These are phyloP conservation scores for Trinorchestia longiramus DNA, from an alignment of 1,140 invertebrate genomes.

Conservation along the genomic window DNA sequence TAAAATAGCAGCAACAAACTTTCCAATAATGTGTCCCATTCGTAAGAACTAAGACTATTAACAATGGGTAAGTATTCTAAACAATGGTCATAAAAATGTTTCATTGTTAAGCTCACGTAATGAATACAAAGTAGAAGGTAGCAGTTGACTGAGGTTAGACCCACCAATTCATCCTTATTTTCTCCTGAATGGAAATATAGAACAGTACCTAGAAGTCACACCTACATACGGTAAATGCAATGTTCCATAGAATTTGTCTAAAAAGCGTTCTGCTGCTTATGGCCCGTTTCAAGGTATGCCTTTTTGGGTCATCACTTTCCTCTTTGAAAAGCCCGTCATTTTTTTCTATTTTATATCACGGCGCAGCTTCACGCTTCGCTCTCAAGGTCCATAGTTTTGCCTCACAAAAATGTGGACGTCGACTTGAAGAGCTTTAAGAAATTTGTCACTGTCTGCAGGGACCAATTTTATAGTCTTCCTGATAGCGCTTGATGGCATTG, in stretches of 20 bases:
- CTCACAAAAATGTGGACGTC: conserved; percentile 37
- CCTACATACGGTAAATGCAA: background rate
- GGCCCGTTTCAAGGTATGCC: background rate
- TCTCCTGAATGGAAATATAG: background rate
- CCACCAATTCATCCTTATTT: too few relatives aligned
- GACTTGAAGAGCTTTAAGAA: conserved; percentile 28
- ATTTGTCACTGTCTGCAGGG: conserved; percentile 43
- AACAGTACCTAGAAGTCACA: background rate
- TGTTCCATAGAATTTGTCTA: background rate
- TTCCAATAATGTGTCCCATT: too few relatives aligned
- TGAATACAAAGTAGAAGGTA: too few relatives aligned
- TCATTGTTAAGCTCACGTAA: too few relatives aligned
- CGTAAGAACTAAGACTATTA: too few relatives aligned
- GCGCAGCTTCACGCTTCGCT: background rate
- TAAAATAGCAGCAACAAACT: too few relatives aligned
- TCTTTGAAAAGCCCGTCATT: background rate
- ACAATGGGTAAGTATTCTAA: too few relatives aligned
- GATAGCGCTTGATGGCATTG: conserved; percentile 50
- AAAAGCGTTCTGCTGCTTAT: background rate
- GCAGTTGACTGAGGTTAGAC: too few relatives aligned
- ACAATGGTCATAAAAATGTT: too few relatives aligned
- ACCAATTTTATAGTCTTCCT: conserved; percentile 46
- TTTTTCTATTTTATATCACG: background rate
- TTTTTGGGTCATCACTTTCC: background rate
- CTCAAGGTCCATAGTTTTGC: background rate